phyloP scores from a whole-genome alignment of 2,797 vertebrate genomes.

The Coilia nasus region DNA sequence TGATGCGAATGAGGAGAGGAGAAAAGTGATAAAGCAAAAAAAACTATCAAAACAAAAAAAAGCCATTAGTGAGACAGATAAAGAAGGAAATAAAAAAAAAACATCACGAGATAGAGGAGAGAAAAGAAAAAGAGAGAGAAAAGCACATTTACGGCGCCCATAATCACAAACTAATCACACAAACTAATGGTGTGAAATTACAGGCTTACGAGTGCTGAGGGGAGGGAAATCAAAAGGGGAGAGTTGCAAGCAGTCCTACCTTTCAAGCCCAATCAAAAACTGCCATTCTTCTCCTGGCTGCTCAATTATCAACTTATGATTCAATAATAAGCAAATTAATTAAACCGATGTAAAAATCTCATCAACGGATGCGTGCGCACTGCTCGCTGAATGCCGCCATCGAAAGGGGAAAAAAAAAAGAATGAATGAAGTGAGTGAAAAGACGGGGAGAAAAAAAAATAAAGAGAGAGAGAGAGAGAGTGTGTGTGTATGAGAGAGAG shows the following conservation, averaged over 20 bases:
- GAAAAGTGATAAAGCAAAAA: background rate
- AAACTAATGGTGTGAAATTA: slow-evolving; percentile 14
- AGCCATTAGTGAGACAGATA: background rate
- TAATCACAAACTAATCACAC: slow-evolving; percentile 23
- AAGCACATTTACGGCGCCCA: background rate
- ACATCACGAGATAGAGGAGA: background rate
- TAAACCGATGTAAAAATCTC: slow-evolving; percentile 50
- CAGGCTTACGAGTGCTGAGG: background rate
- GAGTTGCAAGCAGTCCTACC: background rate
- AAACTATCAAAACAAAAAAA: slow-evolving; percentile 4
- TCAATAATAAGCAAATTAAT: slow-evolving; percentile 60
- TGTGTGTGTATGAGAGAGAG: no score
- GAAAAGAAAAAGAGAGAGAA: background rate
- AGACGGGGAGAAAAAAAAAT: slow-evolving; percentile 43
- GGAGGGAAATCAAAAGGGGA: background rate
- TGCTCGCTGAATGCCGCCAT: no score
- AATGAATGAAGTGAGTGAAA: no score
- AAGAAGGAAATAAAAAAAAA: background rate
- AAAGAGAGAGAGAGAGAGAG: background rate
- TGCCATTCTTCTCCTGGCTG: slow-evolving; percentile 42
- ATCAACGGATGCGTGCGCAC: no score
- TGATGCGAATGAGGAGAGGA: background rate
- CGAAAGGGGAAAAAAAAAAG: no score
- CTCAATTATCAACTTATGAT: slow-evolving; percentile 56
- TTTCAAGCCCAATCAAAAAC: slow-evolving; percentile 47